Conservation (phyloP, 1,140 invertebrate species). For the Scaptodrosophila lebanonensis region DNA sequence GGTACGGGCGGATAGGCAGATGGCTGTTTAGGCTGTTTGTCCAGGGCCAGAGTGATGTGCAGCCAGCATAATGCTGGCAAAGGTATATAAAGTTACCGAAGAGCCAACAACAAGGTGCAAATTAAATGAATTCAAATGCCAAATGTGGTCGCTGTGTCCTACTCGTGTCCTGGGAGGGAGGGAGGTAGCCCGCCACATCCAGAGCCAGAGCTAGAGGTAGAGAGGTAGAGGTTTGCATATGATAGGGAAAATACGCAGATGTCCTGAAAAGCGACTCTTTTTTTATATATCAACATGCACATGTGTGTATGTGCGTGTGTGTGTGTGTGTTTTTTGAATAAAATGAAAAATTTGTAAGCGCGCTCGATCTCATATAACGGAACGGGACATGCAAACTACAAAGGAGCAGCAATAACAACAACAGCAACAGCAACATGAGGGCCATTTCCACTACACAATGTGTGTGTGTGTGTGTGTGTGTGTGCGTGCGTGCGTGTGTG, state of each 20-base stretch:
- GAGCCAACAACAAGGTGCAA: slow-evolving; percentile 54
- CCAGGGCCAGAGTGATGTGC: slow-evolving; percentile 2
- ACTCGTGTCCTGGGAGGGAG: too few relatives aligned
- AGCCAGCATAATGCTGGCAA: not conserved
- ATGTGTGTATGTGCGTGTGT: slow-evolving; percentile 3
- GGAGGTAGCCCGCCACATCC: slow-evolving; percentile 2
- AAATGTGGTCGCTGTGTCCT: slow-evolving; percentile 40
- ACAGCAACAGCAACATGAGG: slow-evolving; percentile 39
- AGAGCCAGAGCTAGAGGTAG: slow-evolving; percentile 5
- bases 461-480: slow-evolving; percentile 9
- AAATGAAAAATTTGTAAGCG: slow-evolving; percentile 71
- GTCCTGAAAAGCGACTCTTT: slow-evolving; percentile 44
- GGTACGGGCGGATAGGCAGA: too few relatives aligned
- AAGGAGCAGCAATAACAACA: slow-evolving; percentile 52
- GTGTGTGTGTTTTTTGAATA: slow-evolving; percentile 40
- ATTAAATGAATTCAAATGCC: slow-evolving; percentile 69
- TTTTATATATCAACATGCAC: slow-evolving; percentile 4
- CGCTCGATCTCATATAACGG: slow-evolving; percentile 69
- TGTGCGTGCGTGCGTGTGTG: slow-evolving; percentile 32
- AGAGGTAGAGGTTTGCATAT: slow-evolving; percentile 25
- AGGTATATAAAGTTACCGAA: slow-evolving; percentile 47
- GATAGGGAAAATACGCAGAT: slow-evolving; percentile 53
- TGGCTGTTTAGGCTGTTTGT: too few relatives aligned
- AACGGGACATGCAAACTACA: slow-evolving; percentile 73
- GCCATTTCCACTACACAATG: slow-evolving; percentile 46